Evolutionary conservation across 2,113 vertebrate genomes (phyloP), one percentile per base, ranked within the genome.

Genomic region (Oryzias curvinotus): DNA sequence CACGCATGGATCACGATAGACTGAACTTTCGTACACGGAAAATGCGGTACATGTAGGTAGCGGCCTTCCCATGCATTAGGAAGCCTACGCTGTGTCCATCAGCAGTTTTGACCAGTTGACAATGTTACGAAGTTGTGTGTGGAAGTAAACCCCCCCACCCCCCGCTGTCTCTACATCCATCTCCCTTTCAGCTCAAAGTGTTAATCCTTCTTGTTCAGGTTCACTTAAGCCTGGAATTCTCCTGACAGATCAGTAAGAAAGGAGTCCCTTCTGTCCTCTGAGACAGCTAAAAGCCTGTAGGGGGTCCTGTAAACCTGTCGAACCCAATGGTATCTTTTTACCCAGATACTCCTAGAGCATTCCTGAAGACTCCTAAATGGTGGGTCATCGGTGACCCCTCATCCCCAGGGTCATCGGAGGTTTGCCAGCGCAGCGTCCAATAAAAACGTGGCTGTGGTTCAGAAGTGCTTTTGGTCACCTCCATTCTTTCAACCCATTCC

Each of bases 151-250:
- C 87, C 48, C 65, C 70, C 63, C 55, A 66, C 65, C 65, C 16
- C 56, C 23, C 21, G 68, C 74, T 49, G 59, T 65, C 54, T 17
- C 55, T 57, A 57, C 54, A 63, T 73, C 45, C 67, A 64, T 79
- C 58, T 60, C 36, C 19, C 62, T 72, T 58, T 17, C 43, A 62
- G 47, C 74, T 81, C 57, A 63, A 78, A 62, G 75, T 57, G 51
- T 53, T 87, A 84, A 84, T 91, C 84, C 78, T 51, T 75, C 83
- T 80, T 73, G 90, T 90, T 91, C 85, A 68, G 91, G 89, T 81
- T 91, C 88, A 89, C 53, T 78, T 67, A 80, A 18, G 69, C 63
- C 78, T 83, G 85, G 82, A 86, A 88, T 87, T 83, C 81, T 48
- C 69, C 55, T 45, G 59, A 67, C 28, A 65, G 68, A 86, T 80